Base-by-base conservation (phyloP, 2,888 invertebrate genomes). In the Alentia gelatinosa region DNA sequence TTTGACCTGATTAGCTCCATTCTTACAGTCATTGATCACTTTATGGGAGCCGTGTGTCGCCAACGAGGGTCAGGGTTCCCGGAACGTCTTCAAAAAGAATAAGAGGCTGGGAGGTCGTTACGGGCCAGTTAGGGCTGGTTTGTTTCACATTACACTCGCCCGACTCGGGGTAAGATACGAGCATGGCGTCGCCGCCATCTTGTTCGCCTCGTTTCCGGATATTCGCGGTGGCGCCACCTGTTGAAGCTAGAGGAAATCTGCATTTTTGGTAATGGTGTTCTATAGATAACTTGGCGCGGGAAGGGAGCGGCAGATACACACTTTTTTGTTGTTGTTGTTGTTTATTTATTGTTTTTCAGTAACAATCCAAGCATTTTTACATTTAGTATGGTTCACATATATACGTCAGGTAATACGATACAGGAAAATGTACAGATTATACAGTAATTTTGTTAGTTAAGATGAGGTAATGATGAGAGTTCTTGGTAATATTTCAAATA, bases 1-100 rank as follows among this genome's bases (percentile, higher is more conserved):
- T 35, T 35, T 79, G 37, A 35, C 79, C 79, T 79, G 79, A 79
- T 79, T 79, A 79, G 37, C 79, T 79, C 35, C 79, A 79, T 79
- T 79, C 5, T 79, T 19, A 15, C 23, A 15, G 35, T 23, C 37
- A 39, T 79, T 79, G 79, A 79, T 79, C 79, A 79, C 15, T 63
- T 12, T 9, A 26, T 9, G 63, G 9, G 23, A 42, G 47, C 47
- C 7, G 9, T 42, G 47, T 42, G 47, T 15, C 47, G 47, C 15
- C 47, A 15, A 7, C 47, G 47, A 42, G 47, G 47, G 47, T 42
- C 47, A 42, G 47, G 47, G 47, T n/a, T n/a, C n/a, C n/a, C n/a
- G 15, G 47, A 15, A 15, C 47, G 15, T 42, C 47, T 42, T 42
- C 47, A 42, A 42, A 42, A 15, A n/a, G n/a, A n/a, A n/a, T n/a